Conservation (phyloP, 2,888 invertebrate species). For the Drosophila percnosoma region DNA sequence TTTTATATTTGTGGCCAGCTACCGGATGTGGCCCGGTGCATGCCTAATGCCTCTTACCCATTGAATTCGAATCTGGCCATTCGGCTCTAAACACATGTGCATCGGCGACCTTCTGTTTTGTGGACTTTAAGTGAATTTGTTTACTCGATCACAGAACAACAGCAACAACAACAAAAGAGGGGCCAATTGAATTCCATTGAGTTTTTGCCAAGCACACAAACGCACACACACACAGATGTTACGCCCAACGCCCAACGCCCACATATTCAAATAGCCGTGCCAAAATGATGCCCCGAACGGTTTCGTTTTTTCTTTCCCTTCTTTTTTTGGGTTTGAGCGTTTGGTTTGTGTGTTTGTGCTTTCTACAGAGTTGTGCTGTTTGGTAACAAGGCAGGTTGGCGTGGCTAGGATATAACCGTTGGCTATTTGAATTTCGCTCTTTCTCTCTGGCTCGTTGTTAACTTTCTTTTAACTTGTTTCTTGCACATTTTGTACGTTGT, state of each 20-base stretch:
- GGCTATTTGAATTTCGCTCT: conserved; percentile 66
- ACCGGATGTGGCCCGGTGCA: conserved; percentile 28
- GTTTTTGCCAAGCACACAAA: conserved; percentile 46
- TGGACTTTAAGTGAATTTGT: conserved; percentile 75
- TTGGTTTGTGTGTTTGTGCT: not conserved
- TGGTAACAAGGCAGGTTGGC: conserved; percentile 14
- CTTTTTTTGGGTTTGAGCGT: not conserved
- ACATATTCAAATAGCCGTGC: conserved; percentile 74
- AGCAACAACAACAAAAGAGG: conserved; percentile 38
- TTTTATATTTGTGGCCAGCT: conserved; percentile 56
- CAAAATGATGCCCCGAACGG: conserved; percentile 58
- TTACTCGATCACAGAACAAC: conserved; percentile 66
- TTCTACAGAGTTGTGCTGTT: conserved; percentile 1
- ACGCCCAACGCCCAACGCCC: conserved; percentile 55
- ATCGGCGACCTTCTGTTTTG: conserved; percentile 63
- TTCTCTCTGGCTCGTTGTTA: conserved; percentile 49
- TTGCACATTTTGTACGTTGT: conserved; percentile 65
- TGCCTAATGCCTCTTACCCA: conserved; percentile 62
- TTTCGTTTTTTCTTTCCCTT: conserved; percentile 14
- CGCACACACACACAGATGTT: conserved; percentile 22
- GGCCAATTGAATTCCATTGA: conserved; percentile 77
- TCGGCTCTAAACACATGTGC: conserved; percentile 43
- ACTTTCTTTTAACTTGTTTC: conserved; percentile 79
- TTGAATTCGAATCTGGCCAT: conserved; percentile 42
- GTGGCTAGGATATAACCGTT: conserved; percentile 59